Conservation (phyloP, 2,797 vertebrate species). For the Eutrigla gurnardus region DNA sequence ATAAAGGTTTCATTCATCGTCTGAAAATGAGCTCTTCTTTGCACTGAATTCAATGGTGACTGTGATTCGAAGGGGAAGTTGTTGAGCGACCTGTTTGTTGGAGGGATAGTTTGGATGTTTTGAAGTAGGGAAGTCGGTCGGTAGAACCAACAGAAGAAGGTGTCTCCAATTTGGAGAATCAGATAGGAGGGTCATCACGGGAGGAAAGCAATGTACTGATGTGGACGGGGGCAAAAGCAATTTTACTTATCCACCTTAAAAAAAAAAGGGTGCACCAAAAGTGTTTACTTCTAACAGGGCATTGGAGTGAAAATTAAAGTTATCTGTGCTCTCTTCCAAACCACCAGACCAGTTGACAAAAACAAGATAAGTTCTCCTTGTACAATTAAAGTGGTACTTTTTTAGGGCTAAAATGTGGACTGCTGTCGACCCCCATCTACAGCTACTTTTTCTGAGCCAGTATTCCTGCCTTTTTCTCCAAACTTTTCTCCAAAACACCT, state of each 20-base stretch:
- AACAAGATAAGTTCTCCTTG: not conserved
- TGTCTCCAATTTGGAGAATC: not conserved
- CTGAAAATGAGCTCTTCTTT: conserved; percentile 24
- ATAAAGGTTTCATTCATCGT: not conserved
- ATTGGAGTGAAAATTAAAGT: not conserved
- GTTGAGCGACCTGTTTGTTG: conserved; percentile 39
- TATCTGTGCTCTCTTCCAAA: not conserved
- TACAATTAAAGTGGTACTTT: no score
- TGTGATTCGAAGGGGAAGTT: conserved; percentile 2
- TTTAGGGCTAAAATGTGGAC: not conserved
- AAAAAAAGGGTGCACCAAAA: not conserved
- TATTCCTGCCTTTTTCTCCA: not conserved
- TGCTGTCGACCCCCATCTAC: not conserved
- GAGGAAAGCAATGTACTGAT: not conserved
- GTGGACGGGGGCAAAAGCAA: no score
- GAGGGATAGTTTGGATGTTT: not conserved
- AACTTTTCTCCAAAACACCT: not conserved
- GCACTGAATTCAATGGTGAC: not conserved
- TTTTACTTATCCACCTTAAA: not conserved
- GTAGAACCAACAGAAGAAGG: not conserved
- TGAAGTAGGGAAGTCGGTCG: not conserved
- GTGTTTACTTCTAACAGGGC: not conserved
- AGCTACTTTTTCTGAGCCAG: not conserved
- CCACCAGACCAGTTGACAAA: not conserved
- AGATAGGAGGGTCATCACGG: not conserved